Evolutionary conservation across 2,888 invertebrate genomes (phyloP).

Genomic region (Zhuqinia jingwanae): DNA sequence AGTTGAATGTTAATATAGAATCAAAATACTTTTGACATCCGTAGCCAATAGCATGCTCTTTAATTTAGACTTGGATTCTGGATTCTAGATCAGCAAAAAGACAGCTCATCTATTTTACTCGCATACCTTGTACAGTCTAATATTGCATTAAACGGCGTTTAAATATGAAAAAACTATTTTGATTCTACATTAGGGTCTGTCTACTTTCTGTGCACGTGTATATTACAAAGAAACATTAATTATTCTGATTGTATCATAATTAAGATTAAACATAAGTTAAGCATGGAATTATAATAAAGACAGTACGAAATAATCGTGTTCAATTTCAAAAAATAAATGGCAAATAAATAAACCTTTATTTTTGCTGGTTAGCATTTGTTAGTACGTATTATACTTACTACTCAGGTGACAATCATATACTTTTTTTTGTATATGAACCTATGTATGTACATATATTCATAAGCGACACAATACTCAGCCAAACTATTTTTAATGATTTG

Average conservation of each 20-base stretch:
- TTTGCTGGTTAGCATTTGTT: too few relatives aligned
- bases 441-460: too few relatives aligned
- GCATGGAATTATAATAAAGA: slow-evolving; percentile 3
- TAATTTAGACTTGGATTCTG: not conserved
- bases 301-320: not conserved
- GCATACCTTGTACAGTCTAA: too few relatives aligned
- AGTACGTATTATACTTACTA: too few relatives aligned
- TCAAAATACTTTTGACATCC: not conserved
- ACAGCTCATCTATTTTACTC: too few relatives aligned
- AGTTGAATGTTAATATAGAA: not conserved
- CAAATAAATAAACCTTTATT: too few relatives aligned
- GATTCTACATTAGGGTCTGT: not conserved
- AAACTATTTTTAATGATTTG: too few relatives aligned
- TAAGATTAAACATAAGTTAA: not conserved
- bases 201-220: slow-evolving; percentile 4
- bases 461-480: too few relatives aligned
- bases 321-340: too few relatives aligned
- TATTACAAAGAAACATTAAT: not conserved
- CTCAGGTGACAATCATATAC: too few relatives aligned
- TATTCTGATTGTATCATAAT: not conserved
- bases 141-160: too few relatives aligned
- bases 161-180: not conserved
- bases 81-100: not conserved
- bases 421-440: too few relatives aligned
- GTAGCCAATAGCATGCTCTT: not conserved